These are phyloP conservation scores for Zaprionus lineosus DNA, from an alignment of 2,888 invertebrate species.

Conservation along the genomic window DNA sequence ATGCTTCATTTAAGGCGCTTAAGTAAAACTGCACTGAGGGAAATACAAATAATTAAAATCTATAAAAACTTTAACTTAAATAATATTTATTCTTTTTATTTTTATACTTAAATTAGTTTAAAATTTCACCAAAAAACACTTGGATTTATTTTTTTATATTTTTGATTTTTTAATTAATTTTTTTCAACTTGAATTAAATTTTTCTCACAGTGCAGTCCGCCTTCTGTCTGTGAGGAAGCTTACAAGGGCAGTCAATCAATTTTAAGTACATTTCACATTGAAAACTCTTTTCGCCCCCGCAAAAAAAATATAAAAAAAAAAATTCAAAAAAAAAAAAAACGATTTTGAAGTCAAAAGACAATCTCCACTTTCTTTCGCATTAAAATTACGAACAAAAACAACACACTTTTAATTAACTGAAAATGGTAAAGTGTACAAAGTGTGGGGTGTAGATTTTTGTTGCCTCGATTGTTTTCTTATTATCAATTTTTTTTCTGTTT, in stretches of 20 bases:
- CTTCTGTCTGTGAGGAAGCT: not conserved
- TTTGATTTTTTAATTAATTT: no score
- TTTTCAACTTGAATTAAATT: not conserved
- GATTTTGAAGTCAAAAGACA: slow-evolving; percentile 32
- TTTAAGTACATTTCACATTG: slow-evolving; percentile 25
- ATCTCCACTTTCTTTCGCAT: slow-evolving; percentile 61
- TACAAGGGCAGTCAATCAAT: slow-evolving; percentile 32
- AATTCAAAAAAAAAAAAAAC: no score
- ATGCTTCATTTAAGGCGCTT: slow-evolving; percentile 69
- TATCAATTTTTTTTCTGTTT: no score
- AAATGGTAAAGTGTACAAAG: slow-evolving; percentile 43
- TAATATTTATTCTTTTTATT: no score
- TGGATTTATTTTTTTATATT: no score
- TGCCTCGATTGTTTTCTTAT: slow-evolving; percentile 18
- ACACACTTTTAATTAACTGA: slow-evolving; percentile 73
- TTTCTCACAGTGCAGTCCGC: slow-evolving; percentile 40
- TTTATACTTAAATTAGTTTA: not conserved
- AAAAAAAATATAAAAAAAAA: no score
- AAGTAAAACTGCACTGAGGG: slow-evolving; percentile 22
- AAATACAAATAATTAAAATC: slow-evolving; percentile 2
- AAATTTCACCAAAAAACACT: no score
- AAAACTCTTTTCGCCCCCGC: slow-evolving; percentile 17
- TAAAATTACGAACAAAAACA: slow-evolving; percentile 19
- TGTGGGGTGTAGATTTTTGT: slow-evolving; percentile 42
- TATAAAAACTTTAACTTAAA: no score